Evolutionary conservation across 2,888 invertebrate species (phyloP), one percentile per base, ranked within the genome.

Genomic region (Neoscelio sp.): DNA sequence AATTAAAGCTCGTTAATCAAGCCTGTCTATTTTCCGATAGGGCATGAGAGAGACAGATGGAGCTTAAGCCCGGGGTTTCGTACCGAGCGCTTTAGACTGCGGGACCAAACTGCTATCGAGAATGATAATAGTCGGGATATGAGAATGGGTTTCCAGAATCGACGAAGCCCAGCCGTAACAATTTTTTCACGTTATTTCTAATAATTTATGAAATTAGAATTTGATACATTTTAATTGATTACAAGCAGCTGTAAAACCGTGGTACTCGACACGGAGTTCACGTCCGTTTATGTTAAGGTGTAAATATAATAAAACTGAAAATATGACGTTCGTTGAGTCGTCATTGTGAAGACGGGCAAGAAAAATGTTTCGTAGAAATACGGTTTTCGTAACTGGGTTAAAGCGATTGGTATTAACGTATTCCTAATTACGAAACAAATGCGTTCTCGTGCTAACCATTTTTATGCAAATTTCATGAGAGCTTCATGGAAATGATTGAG

Each of bases 1-100:
- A n/a, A 86, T 86, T 87, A 87, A 86, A 85, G 81, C 85, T 82
- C 85, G 84, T 86, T 87, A 86, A 87, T 86, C 85, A 85, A 86
- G 84, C 83, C 80, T 64, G 77, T 62, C 83, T 85, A 86, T 85
- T 84, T 84, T 76, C 74, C 80, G 68, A 76, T 64, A 35, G 60
- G 12, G 28, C 30, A 17, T 33, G 40, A 46, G 52, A 56, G 77
- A 64, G 70, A 54, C 40, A 35, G 35, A 26, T n/a, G 15, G 58
- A 75, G 71, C 70, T 78, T 74, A 76, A 82, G 64, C 76, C 74
- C 52, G 80, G 80, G 80, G 80, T 79, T 79, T 79, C 67, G 65
- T 58, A 44, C 12, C 52, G 40, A 40, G 64, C 71, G 58, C 60
- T 78, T 78, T 52, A 44, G 71, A 40, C 78, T 67, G 60, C 46